These are phyloP conservation scores for Ametastegia equiseti DNA, from an alignment of 2,888 invertebrate genomes.

Conservation along the genomic window DNA sequence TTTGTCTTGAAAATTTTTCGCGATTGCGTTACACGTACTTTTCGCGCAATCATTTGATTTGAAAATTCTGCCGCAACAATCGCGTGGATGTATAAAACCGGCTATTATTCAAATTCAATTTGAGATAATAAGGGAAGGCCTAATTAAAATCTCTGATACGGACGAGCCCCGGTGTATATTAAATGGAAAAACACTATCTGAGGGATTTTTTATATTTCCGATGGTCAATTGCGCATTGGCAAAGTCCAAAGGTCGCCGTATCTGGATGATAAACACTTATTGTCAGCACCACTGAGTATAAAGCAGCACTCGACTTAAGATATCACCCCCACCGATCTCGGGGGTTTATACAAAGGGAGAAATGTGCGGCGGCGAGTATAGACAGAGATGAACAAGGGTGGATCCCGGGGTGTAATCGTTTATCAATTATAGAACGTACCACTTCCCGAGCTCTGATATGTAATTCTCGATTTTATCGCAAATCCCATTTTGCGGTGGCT, in stretches of 20 bases:
- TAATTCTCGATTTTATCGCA: slow-evolving; percentile 84
- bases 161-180: too few relatives aligned
- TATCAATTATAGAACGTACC: slow-evolving; percentile 76
- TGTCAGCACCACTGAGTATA: slow-evolving; percentile 23
- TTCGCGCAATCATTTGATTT: not conserved
- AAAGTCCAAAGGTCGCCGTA: slow-evolving; percentile 30
- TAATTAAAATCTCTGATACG: not conserved
- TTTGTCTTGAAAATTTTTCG: not conserved
- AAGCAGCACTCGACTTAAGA: slow-evolving; percentile 24
- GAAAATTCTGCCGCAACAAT: not conserved
- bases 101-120: not conserved
- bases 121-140: slow-evolving; percentile 55
- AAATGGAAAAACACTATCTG: too few relatives aligned
- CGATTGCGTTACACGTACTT: not conserved
- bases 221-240: slow-evolving; percentile 50
- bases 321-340: slow-evolving; percentile 43
- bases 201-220: slow-evolving; percentile 19
- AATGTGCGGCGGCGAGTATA: slow-evolving; percentile 56
- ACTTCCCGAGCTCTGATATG: slow-evolving; percentile 84
- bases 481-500: slow-evolving; percentile 75
- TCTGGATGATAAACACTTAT: slow-evolving; percentile 28
- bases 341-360: slow-evolving; percentile 52
- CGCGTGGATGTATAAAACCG: not conserved
- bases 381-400: too few relatives aligned
- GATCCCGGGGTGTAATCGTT: not conserved